phyloP scores from a whole-genome alignment of 2,888 invertebrate genomes.

The Arrhopalites spinosus region DNA sequence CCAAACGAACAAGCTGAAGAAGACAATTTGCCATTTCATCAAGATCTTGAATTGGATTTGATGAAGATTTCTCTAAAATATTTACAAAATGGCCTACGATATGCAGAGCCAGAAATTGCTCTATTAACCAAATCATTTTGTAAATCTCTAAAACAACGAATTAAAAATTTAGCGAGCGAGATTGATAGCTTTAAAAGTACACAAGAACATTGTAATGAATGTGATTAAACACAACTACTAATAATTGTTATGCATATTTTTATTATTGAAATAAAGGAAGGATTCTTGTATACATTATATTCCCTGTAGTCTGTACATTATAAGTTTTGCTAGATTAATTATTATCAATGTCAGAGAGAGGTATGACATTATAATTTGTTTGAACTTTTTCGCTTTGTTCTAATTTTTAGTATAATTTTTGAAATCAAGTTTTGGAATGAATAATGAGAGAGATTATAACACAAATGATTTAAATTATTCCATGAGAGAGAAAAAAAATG shows the following conservation, averaged over 20 bases:
- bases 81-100: background rate
- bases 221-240: background rate
- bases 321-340: background rate
- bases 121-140: background rate
- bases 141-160: background rate
- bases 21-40: background rate
- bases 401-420: background rate
- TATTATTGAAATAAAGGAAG: background rate
- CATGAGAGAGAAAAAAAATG: background rate
- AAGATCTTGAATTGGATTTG: background rate
- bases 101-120: constrained; percentile 3
- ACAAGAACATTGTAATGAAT: background rate
- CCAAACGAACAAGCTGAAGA: background rate
- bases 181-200: background rate
- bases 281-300: background rate
- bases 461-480: too few relatives aligned
- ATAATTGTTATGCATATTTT: background rate
- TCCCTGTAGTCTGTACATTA: background rate
- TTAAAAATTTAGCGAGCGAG: background rate
- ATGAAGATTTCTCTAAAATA: background rate
- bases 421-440: background rate
- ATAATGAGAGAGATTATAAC: too few relatives aligned
- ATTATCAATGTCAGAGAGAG: too few relatives aligned
- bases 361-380: too few relatives aligned
- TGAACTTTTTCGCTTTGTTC: background rate